Conservation (phyloP, 92 coral and sea anemone species). For the Zoanthus solanderi region DNA sequence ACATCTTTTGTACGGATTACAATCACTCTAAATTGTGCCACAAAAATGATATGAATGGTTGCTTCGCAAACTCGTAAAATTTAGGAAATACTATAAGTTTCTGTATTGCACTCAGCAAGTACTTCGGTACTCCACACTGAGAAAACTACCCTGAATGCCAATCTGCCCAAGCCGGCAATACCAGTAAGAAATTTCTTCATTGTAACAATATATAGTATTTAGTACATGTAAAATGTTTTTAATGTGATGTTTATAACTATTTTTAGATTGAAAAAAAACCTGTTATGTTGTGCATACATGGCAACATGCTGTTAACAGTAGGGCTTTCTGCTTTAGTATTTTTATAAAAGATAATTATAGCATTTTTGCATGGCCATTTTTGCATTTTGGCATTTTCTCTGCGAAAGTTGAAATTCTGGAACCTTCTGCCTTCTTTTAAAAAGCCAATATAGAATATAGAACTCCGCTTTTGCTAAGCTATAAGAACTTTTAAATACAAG, state of each 20-base stretch:
- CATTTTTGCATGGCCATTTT: too few species aligned
- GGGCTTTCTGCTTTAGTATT: too few species aligned
- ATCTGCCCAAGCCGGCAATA: background rate
- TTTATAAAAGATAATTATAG: too few species aligned
- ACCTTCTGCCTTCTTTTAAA: too few species aligned
- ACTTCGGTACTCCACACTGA: background rate
- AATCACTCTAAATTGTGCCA: conserved; percentile 30
- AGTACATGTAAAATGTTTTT: background rate
- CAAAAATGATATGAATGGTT: background rate
- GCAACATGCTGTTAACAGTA: too few species aligned
- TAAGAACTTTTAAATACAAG: too few species aligned
- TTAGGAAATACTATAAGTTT: background rate
- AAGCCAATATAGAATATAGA: too few species aligned
- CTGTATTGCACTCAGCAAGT: background rate
- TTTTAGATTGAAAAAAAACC: too few species aligned
- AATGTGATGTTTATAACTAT: background rate
- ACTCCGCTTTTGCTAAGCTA: too few species aligned
- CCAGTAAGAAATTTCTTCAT: background rate
- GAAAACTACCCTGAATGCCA: background rate
- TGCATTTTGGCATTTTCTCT: too few species aligned
- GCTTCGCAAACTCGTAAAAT: background rate
- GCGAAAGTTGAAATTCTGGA: too few species aligned
- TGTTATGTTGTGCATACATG: too few species aligned
- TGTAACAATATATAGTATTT: background rate
- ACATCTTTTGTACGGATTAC: conserved; percentile 1